A percentile compares a stretch with the other conserved stretches of the same genome.
phyloP scores from a whole-genome alignment of 2,113 vertebrate genomes.

The Apeltes quadracus region DNA sequence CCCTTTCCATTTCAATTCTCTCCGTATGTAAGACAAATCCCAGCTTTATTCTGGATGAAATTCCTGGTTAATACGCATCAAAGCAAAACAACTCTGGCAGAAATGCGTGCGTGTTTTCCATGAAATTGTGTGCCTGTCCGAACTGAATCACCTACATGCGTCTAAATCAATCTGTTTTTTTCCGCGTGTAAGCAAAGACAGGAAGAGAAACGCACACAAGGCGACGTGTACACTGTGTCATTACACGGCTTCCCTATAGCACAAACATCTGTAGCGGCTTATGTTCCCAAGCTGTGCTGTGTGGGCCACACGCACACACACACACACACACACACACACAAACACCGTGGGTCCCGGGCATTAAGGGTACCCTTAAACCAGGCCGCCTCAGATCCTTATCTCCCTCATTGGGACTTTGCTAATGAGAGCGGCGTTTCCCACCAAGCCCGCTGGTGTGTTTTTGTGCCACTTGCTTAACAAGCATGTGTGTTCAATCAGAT shows the following conservation, averaged over 20 bases:
- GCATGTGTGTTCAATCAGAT: slow-evolving; percentile 74
- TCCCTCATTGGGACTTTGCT: slow-evolving; percentile 56
- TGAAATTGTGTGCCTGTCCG: slow-evolving; percentile 9
- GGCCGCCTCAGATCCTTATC: slow-evolving; percentile 67
- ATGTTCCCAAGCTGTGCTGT: slow-evolving; percentile 53
- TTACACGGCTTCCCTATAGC: slow-evolving; percentile 48
- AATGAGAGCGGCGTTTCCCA: slow-evolving; percentile 61
- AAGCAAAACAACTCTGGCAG: slow-evolving; percentile 17
- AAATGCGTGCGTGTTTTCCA: slow-evolving; percentile 24
- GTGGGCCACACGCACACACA: slow-evolving; percentile 21
- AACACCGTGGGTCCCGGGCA: slow-evolving; percentile 21
- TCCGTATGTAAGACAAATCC: neutral
- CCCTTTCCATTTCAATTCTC: neutral
- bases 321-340: slow-evolving; percentile 24
- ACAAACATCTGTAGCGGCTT: slow-evolving; percentile 56
- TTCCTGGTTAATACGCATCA: slow-evolving; percentile 1
- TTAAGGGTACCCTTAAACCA: slow-evolving; percentile 37
- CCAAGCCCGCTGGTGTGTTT: slow-evolving; percentile 50
- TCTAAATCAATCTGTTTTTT: slow-evolving; percentile 4
- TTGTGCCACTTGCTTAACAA: slow-evolving; percentile 65
- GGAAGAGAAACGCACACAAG: neutral
- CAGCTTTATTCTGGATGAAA: slow-evolving; percentile 4
- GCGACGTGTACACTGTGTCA: slow-evolving; percentile 4
- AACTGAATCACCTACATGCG: neutral
- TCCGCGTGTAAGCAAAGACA: neutral